Evolutionary conservation across 1,140 invertebrate species (phyloP).

Genomic region (Leptinotarsa defecta): DNA sequence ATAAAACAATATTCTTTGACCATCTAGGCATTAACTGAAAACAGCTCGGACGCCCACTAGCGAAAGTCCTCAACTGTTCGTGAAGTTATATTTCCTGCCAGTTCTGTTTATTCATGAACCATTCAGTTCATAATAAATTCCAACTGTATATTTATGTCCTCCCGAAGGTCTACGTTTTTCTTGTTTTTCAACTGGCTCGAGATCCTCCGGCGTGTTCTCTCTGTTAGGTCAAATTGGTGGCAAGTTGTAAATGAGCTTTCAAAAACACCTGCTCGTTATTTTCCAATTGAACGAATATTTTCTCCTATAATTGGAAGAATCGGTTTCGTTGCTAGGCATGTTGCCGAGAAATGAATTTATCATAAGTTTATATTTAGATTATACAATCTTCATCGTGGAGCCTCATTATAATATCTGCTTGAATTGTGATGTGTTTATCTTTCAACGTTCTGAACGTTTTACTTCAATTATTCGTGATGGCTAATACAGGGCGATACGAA

Average conservation of each 20-base stretch:
- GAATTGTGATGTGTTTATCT: not conserved
- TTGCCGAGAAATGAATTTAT: not conserved
- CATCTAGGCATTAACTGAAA: no score
- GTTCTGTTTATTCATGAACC: no score
- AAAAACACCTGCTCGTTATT: slow-evolving; percentile 1
- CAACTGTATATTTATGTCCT: not conserved
- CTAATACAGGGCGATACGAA: no score
- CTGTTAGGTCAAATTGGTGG: slow-evolving; percentile 5
- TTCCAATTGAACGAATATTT: slow-evolving; percentile 1
- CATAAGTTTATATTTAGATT: slow-evolving; percentile 4
- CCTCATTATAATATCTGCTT: not conserved
- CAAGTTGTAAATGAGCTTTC: slow-evolving; percentile 3
- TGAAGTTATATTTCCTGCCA: no score
- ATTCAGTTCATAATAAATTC: not conserved
- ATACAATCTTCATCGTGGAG: not conserved
- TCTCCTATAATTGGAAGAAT: slow-evolving; percentile 1
- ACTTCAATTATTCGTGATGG: not conserved
- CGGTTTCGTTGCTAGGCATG: not conserved
- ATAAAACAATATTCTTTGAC: no score
- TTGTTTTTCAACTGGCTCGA: not conserved
- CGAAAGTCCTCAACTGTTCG: no score
- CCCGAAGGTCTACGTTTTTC: slow-evolving; percentile 2
- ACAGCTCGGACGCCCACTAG: no score
- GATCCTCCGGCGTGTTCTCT: not conserved
- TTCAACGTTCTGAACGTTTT: not conserved